Conservation (phyloP, 1,140 invertebrate species). For the Lethrus apterus region DNA sequence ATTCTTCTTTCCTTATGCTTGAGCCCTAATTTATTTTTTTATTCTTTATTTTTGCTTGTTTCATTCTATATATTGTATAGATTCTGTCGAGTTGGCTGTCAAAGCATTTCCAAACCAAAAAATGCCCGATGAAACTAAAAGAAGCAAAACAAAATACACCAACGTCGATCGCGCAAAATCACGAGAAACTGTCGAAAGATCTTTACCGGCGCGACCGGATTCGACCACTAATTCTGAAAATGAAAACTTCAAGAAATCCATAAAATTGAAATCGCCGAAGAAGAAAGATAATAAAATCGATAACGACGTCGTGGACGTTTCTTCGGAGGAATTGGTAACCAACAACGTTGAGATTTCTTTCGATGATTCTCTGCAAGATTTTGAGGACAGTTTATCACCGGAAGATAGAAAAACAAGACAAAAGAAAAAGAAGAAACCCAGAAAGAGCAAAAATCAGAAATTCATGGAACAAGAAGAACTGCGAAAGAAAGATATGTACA, state of each 20-base stretch:
- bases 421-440: constrained; percentile 42
- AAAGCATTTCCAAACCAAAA: constrained; percentile 24
- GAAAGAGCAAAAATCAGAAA: constrained; percentile 42
- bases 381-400: constrained; percentile 44
- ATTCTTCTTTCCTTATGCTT: too few relatives aligned
- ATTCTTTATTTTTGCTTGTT: too few relatives aligned
- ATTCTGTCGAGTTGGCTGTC: constrained; percentile 24
- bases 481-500: constrained; percentile 27
- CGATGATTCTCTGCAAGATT: constrained; percentile 43
- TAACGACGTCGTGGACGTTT: constrained; percentile 15
- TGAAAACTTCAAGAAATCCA: constrained; percentile 19
- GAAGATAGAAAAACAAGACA: constrained; percentile 40
- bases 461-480: constrained; percentile 39
- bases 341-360: constrained; percentile 42
- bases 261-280: constrained; percentile 13
- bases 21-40: too few relatives aligned
- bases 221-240: constrained; percentile 32
- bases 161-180: constrained; percentile 48
- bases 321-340: constrained; percentile 13
- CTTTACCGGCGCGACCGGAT: constrained; percentile 43
- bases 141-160: constrained; percentile 21
- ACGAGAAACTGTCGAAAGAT: constrained; percentile 44
- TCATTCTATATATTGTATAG: constrained; percentile 20
- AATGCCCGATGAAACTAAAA: constrained; percentile 23
- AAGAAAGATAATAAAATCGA: constrained; percentile 13